Percentiles rank a stretch among this genome's conserved stretches.
Conservation (phyloP, 2,113 vertebrate species). For the Calyptommatus sinebrachiatus region DNA sequence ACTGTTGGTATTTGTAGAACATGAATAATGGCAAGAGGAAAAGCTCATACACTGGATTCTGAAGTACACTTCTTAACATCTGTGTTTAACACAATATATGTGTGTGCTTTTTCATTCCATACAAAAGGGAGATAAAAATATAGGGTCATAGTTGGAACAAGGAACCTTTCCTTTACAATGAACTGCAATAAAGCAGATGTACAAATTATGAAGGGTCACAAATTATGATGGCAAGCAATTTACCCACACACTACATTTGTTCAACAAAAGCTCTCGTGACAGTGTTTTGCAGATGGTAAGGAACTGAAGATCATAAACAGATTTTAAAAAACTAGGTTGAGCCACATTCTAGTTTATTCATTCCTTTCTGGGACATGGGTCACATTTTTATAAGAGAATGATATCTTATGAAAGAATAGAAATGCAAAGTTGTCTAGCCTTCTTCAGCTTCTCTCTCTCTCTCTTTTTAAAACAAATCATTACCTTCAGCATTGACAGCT, state of each 20-base stretch:
- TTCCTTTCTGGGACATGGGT: neutral
- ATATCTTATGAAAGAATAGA: neutral
- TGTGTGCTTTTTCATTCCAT: neutral
- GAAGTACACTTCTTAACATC: neutral
- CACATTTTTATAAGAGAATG: neutral
- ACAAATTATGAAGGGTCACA: neutral
- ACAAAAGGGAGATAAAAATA: neutral
- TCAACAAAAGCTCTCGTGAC: neutral
- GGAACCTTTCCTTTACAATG: neutral
- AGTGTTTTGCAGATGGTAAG: neutral
- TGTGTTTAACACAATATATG: neutral
- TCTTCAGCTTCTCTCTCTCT: neutral
- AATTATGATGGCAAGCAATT: neutral
- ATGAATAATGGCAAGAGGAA: neutral
- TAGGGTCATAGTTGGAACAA: constrained; percentile 13
- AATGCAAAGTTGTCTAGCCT: neutral
- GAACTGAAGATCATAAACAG: neutral
- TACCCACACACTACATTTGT: neutral
- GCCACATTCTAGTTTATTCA: neutral
- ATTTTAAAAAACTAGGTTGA: neutral
- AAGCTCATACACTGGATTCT: neutral
- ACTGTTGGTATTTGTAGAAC: neutral
- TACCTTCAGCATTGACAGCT: too few species aligned
- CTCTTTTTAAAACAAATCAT: too few species aligned
- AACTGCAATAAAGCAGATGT: constrained; percentile 1